Evolutionary conservation across 2,888 invertebrate genomes (phyloP).

Genomic region (Stomorhina lunata): DNA sequence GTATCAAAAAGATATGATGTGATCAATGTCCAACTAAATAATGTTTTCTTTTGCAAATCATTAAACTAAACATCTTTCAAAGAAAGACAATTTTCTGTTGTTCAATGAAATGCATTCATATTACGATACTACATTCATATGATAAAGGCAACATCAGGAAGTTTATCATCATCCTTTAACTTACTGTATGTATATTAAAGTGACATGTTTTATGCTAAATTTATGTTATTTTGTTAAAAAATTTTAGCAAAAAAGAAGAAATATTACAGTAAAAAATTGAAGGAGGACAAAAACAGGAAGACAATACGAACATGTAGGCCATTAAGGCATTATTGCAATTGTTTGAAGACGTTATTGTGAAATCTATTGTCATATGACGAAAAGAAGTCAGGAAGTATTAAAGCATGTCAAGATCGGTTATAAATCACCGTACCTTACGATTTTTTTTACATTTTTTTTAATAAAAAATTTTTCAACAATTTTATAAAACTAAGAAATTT

Average conservation of each 20-base stretch:
- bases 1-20: not conserved
- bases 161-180: constrained; percentile 26
- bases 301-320: constrained; percentile 52
- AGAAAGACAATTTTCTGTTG: not conserved
- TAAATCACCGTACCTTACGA: no score
- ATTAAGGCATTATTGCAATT: constrained; percentile 58
- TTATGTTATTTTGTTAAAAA: constrained; percentile 41
- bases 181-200: no score
- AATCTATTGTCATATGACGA: constrained; percentile 47
- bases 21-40: not conserved
- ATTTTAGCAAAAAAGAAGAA: not conserved
- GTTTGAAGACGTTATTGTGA: constrained; percentile 60
- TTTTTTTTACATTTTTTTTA: no score
- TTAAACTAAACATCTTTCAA: constrained; percentile 3
- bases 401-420: no score
- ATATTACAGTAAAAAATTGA: not conserved
- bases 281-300: not conserved
- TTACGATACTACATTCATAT: no score
- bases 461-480: no score
- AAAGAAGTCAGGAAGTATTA: no score
- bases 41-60: not conserved
- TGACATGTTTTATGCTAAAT: constrained; percentile 55
- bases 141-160: constrained; percentile 21
- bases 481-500: not conserved
- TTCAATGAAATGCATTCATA: no score